Conservation (phyloP, 2,797 vertebrate species). For the Rhyacichthys aspro region DNA sequence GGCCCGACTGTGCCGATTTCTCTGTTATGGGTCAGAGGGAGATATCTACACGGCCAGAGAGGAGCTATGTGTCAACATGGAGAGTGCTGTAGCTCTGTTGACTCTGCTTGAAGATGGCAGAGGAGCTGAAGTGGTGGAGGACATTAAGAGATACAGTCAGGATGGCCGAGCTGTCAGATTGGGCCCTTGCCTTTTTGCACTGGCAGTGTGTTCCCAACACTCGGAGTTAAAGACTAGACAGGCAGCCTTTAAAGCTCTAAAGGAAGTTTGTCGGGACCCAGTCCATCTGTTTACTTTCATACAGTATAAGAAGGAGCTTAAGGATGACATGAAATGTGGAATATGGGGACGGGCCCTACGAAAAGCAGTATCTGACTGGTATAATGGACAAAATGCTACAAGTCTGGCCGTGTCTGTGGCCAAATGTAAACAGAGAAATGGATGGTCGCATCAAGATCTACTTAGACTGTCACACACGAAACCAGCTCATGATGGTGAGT, state of each 20-base stretch:
- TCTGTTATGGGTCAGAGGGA: constrained; percentile 90
- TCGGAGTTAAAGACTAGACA: constrained; percentile 87
- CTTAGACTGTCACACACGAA: constrained; percentile 93
- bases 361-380: constrained; percentile 93
- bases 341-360: constrained; percentile 95
- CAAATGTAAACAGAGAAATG: constrained; percentile 90
- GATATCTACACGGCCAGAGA: constrained; percentile 81
- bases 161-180: constrained; percentile 81
- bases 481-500: constrained; percentile 89
- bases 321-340: constrained; percentile 90
- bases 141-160: constrained; percentile 84
- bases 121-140: constrained; percentile 87
- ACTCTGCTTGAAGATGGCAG: constrained; percentile 87
- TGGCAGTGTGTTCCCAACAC: constrained; percentile 92
- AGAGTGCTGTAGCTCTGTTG: constrained; percentile 78
- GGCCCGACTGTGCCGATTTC: constrained; percentile 84
- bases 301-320: constrained; percentile 93
- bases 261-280: constrained; percentile 87
- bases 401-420: constrained; percentile 88
- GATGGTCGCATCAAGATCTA: constrained; percentile 96
- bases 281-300: constrained; percentile 91
- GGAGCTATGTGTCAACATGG: constrained; percentile 79
- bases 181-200: constrained; percentile 85
- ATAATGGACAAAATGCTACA: constrained; percentile 89
- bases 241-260: constrained; percentile 86